Conservation (phyloP, 2,888 invertebrate genomes). For the Timandra comae region DNA sequence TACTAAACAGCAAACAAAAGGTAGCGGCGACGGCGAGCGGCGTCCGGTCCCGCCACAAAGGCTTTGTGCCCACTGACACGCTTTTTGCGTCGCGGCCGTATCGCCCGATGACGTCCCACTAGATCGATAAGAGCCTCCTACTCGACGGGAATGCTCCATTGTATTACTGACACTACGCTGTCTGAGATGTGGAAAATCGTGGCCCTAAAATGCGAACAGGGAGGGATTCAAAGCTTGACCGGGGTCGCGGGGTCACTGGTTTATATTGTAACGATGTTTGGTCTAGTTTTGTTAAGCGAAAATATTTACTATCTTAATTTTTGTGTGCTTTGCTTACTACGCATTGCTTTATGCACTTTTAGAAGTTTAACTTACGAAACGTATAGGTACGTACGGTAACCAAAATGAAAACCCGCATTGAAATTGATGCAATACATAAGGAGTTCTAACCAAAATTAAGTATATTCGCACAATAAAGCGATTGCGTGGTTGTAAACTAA, state of each 20-base stretch:
- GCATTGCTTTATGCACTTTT: too few relatives aligned
- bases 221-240: constrained; percentile 13
- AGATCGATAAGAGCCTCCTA: constrained; percentile 74
- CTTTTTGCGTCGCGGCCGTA: constrained; percentile 72
- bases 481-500: too few relatives aligned
- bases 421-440: too few relatives aligned
- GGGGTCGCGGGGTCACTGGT: constrained; percentile 5
- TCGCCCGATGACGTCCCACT: constrained; percentile 73
- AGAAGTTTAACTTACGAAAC: too few relatives aligned
- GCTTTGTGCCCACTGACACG: constrained; percentile 71
- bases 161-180: constrained; percentile 68
- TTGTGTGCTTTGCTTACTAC: too few relatives aligned
- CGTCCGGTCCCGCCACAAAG: constrained; percentile 70
- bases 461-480: too few relatives aligned
- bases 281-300: too few relatives aligned
- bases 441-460: too few relatives aligned
- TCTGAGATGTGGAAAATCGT: constrained; percentile 71
- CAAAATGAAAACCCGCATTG: too few relatives aligned
- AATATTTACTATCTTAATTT: too few relatives aligned
- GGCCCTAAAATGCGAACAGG: constrained; percentile 53
- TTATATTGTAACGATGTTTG: too few relatives aligned
- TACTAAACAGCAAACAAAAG: constrained; percentile 71
- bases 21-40: constrained; percentile 60
- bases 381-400: too few relatives aligned
- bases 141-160: constrained; percentile 71